These are phyloP conservation scores for Drosophila planitibia DNA, from an alignment of 2,888 invertebrate species.

Conservation along the genomic window DNA sequence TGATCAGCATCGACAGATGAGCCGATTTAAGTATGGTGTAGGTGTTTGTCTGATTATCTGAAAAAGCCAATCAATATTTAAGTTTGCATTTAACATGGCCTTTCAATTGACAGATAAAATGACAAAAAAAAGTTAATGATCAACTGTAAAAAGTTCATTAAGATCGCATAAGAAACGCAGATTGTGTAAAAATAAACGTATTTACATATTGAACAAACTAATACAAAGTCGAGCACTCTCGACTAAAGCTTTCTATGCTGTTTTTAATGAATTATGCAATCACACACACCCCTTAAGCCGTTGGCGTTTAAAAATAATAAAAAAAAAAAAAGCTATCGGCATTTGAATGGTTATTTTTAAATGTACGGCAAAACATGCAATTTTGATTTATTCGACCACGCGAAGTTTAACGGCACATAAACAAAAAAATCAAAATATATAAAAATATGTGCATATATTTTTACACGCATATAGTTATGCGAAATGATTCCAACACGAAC, in stretches of 20 bases:
- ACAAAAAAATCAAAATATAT: slow-evolving; percentile 7
- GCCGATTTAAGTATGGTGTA: neutral
- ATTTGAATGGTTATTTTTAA: slow-evolving; percentile 17
- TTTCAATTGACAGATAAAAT: neutral
- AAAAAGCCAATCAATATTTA: neutral
- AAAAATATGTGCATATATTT: slow-evolving; percentile 8
- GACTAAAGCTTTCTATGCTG: neutral
- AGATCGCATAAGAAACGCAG: neutral
- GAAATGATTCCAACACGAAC: slow-evolving; percentile 46
- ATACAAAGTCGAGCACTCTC: neutral
- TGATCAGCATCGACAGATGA: neutral
- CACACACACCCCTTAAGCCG: neutral
- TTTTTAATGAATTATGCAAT: neutral
- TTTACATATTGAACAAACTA: neutral
- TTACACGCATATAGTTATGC: slow-evolving; percentile 27
- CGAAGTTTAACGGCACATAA: slow-evolving; percentile 5
- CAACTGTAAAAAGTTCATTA: neutral
- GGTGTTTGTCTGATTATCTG: neutral
- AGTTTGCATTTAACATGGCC: neutral
- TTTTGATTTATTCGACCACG: slow-evolving; percentile 16
- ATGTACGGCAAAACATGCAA: slow-evolving; percentile 3
- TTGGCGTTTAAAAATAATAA: neutral
- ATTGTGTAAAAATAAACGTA: neutral
- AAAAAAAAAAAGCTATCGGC: neutral
- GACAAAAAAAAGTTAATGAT: neutral